These are phyloP conservation scores for Cheumatopsyche charites DNA, from an alignment of 1,140 invertebrate genomes.

Conservation along the genomic window DNA sequence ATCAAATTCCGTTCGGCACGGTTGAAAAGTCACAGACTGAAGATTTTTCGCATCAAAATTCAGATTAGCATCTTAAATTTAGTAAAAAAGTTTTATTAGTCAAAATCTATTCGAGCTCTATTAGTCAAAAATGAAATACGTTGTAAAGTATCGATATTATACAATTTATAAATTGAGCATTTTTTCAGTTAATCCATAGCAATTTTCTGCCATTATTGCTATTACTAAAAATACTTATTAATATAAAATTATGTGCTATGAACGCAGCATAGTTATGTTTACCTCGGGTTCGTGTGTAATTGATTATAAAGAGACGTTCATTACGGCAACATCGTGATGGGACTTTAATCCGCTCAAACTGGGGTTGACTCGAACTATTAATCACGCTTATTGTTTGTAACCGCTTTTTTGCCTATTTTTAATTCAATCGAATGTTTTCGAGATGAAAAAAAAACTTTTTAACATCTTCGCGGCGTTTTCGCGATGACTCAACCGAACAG, in stretches of 20 bases:
- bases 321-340: constrained; percentile 14
- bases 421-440: not conserved
- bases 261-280: too few relatives aligned
- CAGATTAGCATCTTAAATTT: too few relatives aligned
- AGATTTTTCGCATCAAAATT: too few relatives aligned
- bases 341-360: constrained; percentile 13
- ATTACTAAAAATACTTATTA: too few relatives aligned
- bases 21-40: not conserved
- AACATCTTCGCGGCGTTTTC: constrained; percentile 10
- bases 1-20: constrained; percentile 14
- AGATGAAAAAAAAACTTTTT: not conserved
- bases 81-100: too few relatives aligned
- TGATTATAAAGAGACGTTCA: constrained; percentile 12
- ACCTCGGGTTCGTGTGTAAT: constrained; percentile 1
- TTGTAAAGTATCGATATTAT: too few relatives aligned
- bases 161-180: too few relatives aligned
- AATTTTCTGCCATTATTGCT: too few relatives aligned
- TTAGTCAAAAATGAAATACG: too few relatives aligned
- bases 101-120: too few relatives aligned
- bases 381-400: constrained; percentile 20
- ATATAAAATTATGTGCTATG: too few relatives aligned
- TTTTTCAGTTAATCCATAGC: too few relatives aligned
- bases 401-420: not conserved
- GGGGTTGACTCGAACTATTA: constrained; percentile 23
- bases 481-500: not conserved